Percentiles rank a stretch among this genome's conserved stretches.
phyloP scores from a whole-genome alignment of 2,113 vertebrate species.

The Charina bottae region DNA sequence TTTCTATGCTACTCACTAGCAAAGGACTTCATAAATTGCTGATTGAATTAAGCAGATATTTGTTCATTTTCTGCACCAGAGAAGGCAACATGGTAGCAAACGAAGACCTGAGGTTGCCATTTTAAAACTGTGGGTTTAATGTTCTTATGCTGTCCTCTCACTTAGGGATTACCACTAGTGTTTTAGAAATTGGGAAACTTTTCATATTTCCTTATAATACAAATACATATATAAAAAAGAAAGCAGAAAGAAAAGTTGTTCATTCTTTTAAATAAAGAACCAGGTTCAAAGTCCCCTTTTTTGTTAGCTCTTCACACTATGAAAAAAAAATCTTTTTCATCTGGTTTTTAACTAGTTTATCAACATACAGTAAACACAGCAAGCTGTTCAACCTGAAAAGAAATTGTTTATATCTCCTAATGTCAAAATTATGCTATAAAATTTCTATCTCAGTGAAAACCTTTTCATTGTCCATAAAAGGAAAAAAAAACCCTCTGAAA shows the following conservation, averaged over 20 bases:
- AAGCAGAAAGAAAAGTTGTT: neutral
- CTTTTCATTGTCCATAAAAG: neutral
- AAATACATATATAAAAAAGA: neutral
- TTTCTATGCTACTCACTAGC: slow-evolving; percentile 25
- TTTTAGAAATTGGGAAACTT: neutral
- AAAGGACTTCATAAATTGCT: slow-evolving; percentile 36
- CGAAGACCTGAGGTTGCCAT: slow-evolving; percentile 3
- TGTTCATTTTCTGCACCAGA: slow-evolving; percentile 29
- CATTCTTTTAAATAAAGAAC: neutral
- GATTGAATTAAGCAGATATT: slow-evolving; percentile 42
- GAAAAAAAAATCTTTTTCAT: neutral
- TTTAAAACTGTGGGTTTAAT: slow-evolving; percentile 11
- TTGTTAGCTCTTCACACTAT: neutral
- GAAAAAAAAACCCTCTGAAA: neutral
- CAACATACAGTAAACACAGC: neutral
- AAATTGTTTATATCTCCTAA: neutral
- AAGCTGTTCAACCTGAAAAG: neutral
- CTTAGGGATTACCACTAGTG: neutral
- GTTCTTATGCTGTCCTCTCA: neutral
- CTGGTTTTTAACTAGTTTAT: neutral
- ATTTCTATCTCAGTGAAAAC: neutral
- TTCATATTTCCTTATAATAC: neutral
- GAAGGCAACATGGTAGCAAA: slow-evolving; percentile 10
- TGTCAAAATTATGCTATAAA: neutral
- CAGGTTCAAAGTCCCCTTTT: neutral